Evolutionary conservation across 2,113 vertebrate species (phyloP).

Genomic region (Hoplias malabaricus): DNA sequence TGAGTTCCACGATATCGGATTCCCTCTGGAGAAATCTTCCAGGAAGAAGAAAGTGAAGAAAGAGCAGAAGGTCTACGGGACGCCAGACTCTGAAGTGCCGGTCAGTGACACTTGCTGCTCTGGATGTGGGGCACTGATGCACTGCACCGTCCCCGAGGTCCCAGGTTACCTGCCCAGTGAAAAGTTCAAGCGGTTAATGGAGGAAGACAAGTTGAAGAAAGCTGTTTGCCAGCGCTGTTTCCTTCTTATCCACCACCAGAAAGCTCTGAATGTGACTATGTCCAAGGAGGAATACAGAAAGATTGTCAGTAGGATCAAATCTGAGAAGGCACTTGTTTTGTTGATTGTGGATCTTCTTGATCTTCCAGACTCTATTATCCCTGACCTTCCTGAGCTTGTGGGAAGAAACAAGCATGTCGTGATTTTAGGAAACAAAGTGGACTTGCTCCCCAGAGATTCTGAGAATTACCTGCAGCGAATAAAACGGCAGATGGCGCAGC

Average conservation of each 20-base stretch:
- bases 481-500: constrained; percentile 60
- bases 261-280: constrained; percentile 72
- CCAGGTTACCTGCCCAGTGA: constrained; percentile 84
- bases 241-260: constrained; percentile 76
- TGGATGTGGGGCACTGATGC: constrained; percentile 85
- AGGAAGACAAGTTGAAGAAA: constrained; percentile 47
- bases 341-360: constrained; percentile 85
- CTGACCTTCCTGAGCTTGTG: constrained; percentile 67
- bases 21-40: constrained; percentile 42
- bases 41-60: constrained; percentile 40
- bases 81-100: constrained; percentile 61
- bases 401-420: constrained; percentile 76
- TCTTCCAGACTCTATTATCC: constrained; percentile 80
- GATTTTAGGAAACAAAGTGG: constrained; percentile 87
- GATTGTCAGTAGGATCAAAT: constrained; percentile 65
- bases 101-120: constrained; percentile 74
- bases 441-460: constrained; percentile 79
- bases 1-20: constrained; percentile 67
- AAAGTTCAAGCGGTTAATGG: constrained; percentile 69
- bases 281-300: constrained; percentile 70
- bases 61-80: constrained; percentile 64
- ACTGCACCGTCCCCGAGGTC: constrained; percentile 66
- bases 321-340: constrained; percentile 77
- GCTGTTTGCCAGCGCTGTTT: constrained; percentile 85
- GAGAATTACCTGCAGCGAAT: constrained; percentile 77